These are phyloP conservation scores for Grammatotria lemairii DNA, from an alignment of 2,113 vertebrate species.

Conservation along the genomic window DNA sequence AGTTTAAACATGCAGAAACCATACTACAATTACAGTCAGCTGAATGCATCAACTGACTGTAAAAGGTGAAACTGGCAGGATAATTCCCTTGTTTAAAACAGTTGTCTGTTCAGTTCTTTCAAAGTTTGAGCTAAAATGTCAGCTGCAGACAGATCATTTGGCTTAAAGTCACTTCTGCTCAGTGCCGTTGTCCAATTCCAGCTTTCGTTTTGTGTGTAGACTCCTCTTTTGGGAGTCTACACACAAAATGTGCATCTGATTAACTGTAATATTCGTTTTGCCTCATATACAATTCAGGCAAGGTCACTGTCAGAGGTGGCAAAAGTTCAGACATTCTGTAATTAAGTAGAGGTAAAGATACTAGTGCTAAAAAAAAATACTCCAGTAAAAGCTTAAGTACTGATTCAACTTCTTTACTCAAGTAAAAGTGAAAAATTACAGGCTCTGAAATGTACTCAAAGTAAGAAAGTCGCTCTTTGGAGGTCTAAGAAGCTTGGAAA, in stretches of 20 bases:
- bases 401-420: not conserved
- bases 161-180: not conserved
- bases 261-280: not conserved
- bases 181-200: not conserved
- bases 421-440: not conserved
- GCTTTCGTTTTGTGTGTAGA: not conserved
- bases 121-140: not conserved
- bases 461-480: not conserved
- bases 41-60: not conserved
- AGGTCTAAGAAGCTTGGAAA: not conserved
- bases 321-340: not conserved
- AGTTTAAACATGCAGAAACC: not conserved
- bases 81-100: not conserved
- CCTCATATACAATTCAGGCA: not conserved
- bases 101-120: not conserved
- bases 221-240: not conserved
- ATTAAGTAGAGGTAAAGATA: not conserved
- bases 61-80: not conserved
- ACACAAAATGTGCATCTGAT: not conserved
- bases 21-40: not conserved
- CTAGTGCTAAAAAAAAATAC: not conserved
- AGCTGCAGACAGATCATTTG: not conserved
- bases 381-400: not conserved
- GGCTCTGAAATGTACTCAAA: not conserved
- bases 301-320: not conserved